Base-by-base conservation (phyloP, 2,113 vertebrate species). In the Budorcas taxicolor region DNA sequence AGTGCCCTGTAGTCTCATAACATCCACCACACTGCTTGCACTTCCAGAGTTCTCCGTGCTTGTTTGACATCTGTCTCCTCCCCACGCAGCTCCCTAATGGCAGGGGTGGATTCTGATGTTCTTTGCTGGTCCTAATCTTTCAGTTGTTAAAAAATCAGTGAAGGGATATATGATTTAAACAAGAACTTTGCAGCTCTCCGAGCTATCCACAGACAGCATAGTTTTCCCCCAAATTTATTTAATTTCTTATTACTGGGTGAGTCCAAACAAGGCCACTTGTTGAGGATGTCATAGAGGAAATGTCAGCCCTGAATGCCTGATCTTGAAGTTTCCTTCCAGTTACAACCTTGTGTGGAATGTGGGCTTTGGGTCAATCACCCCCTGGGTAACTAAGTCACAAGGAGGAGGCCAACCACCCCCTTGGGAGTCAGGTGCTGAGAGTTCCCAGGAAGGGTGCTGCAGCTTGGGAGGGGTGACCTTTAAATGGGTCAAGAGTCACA, bases 381-480 rank as follows among this genome's bases (percentile, higher is more conserved):
- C 60, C 82, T 55, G 96, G 93, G 91, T 57, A 67, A 93, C 95
- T 98, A 98, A 98, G 97, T 97, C 95, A 95, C 86, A 83, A 90
- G 92, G 94, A 97, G 87, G 94, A 92, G 90, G 90, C 80, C 96
- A 89, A 82, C 81, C n/a, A 19, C 85, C 86, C 80, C n/a, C 82
- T 94, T 76, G n/a, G 5, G 23, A 88, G 97, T 98, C 97, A 98
- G 97, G 95, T 98, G 97, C 96, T 97, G 43, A 95, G 60, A 93
- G 95, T 97, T 98, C 93, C 88, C 93, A 90, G 95, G 93, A 95
- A 95, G 89, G 94, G 67, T 85, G 50, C 83, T 94, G 52, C 45
- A 91, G 95, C 12, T 21, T 16, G 15, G 52, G 62, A 33, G n/a
- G 89, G 81, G 47, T 94, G 97, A 97, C 97, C 97, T 97, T 97